These are phyloP conservation scores for Eutolmus rufibarbis DNA, from an alignment of 2,888 invertebrate species.

Conservation along the genomic window DNA sequence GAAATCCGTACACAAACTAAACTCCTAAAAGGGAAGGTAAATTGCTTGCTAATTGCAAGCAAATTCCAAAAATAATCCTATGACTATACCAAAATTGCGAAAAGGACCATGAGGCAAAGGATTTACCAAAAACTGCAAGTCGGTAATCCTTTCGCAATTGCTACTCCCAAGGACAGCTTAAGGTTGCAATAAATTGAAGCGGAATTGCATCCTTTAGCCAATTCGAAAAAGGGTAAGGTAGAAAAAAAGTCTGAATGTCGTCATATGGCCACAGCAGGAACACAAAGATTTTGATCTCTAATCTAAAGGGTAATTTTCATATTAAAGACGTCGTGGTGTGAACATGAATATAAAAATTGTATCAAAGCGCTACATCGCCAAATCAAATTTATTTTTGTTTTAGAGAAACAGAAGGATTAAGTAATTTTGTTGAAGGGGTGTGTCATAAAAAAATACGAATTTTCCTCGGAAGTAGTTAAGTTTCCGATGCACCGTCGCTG, in stretches of 20 bases:
- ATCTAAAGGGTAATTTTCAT: background rate
- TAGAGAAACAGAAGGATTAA: background rate
- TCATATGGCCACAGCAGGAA: slow-evolving; percentile 4
- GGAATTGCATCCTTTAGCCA: background rate
- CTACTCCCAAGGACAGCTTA: background rate
- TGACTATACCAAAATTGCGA: background rate
- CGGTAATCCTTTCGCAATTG: slow-evolving; percentile 20
- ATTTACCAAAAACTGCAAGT: background rate
- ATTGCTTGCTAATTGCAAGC: background rate
- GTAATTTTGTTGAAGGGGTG: background rate
- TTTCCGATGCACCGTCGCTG: background rate
- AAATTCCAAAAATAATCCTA: background rate
- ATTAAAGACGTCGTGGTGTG: background rate
- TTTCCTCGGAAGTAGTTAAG: background rate
- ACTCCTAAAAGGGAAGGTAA: background rate
- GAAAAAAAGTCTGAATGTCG: background rate
- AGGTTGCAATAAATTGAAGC: background rate
- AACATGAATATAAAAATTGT: background rate
- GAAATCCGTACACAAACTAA: background rate
- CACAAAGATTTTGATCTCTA: background rate
- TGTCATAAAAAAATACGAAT: background rate
- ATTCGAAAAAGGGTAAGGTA: background rate
- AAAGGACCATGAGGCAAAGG: background rate
- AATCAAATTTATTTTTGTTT: background rate
- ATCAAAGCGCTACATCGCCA: background rate